phyloP scores from a whole-genome alignment of 2,113 vertebrate genomes.

The Aix galericulata region DNA sequence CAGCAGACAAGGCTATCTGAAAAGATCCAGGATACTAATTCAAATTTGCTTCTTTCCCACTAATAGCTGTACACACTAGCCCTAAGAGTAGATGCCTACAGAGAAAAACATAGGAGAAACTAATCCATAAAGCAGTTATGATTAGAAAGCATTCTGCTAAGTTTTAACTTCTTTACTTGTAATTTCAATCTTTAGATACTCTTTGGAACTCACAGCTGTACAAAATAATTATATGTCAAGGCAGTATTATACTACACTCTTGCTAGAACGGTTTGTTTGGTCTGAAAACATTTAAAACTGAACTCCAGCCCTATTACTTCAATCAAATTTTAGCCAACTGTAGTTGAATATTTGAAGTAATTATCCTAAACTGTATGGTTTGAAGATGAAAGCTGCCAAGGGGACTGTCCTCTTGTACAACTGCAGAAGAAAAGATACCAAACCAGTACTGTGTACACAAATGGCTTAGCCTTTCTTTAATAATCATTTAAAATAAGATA shows the following conservation, averaged over 20 bases:
- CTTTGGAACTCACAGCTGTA: slow-evolving; percentile 8
- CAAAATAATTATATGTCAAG: background rate
- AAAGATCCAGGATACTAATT: background rate
- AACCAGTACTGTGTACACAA: background rate
- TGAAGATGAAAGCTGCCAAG: background rate
- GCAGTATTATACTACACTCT: background rate
- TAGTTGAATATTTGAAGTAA: slow-evolving; percentile 12
- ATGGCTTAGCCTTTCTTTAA: background rate
- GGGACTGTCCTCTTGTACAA: background rate
- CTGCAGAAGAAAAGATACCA: background rate
- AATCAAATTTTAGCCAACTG: slow-evolving; percentile 5
- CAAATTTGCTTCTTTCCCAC: background rate
- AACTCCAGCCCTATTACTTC: slow-evolving; percentile 21
- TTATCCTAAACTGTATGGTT: background rate
- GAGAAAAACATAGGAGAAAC: background rate
- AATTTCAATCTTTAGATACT: slow-evolving; percentile 22
- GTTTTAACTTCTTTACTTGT: background rate
- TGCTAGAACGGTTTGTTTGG: slow-evolving; percentile 26
- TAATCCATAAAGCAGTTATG: background rate
- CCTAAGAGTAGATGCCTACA: background rate
- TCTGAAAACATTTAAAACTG: slow-evolving; percentile 28
- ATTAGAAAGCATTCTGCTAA: background rate
- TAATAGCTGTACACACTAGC: background rate
- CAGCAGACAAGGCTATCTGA: background rate
- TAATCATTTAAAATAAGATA: background rate